Percentiles rank a stretch among this genome's conserved stretches.
These are phyloP conservation scores for Branchinecta lindahli DNA, from an alignment of 1,140 invertebrate species.

Conservation along the genomic window DNA sequence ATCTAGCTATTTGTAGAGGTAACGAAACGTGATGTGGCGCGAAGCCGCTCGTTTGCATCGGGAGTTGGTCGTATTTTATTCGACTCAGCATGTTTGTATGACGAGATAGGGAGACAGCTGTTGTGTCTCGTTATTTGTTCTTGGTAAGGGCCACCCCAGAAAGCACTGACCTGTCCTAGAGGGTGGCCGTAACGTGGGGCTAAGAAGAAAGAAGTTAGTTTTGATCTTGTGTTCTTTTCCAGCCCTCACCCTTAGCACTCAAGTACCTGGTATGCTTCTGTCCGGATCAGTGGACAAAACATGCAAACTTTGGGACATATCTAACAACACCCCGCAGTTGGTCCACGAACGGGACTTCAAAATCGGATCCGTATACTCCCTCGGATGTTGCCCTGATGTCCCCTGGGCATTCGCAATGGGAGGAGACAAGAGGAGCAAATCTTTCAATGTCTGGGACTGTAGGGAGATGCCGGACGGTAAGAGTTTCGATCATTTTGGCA, in stretches of 20 bases:
- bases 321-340: conserved; percentile 28
- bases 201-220: no score
- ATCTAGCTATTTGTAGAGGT: no score
- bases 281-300: conserved; percentile 53
- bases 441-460: conserved; percentile 59
- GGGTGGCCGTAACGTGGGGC: no score
- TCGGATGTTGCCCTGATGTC: conserved; percentile 57
- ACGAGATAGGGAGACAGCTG: no score
- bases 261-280: conserved; percentile 50
- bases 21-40: no score
- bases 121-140: no score
- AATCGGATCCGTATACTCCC: conserved; percentile 54
- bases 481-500: conserved; percentile 13
- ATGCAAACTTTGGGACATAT: conserved; percentile 62
- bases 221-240: conserved; percentile 21
- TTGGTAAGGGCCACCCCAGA: no score
- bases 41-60: no score
- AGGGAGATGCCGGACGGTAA: conserved; percentile 46
- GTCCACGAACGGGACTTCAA: conserved; percentile 44
- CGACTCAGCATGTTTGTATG: no score
- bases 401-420: conserved; percentile 61
- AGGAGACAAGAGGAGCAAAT: conserved; percentile 63
- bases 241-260: conserved; percentile 44
- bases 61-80: no score
- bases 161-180: no score